These are phyloP conservation scores for Lynx canadensis DNA, from an alignment of 2,113 vertebrate species.

Conservation along the genomic window DNA sequence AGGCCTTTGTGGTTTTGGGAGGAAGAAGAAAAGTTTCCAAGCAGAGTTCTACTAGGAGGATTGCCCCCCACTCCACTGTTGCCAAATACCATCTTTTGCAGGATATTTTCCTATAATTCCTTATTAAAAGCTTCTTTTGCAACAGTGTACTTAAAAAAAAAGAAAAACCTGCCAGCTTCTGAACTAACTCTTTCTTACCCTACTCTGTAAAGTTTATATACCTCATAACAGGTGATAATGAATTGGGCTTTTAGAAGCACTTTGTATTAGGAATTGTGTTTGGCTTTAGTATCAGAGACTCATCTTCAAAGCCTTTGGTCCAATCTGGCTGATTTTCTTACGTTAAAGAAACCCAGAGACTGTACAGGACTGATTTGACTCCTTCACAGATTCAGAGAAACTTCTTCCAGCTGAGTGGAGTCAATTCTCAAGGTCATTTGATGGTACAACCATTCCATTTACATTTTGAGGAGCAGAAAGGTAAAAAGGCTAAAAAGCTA, in stretches of 20 bases:
- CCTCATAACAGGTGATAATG: not conserved
- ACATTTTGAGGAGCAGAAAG: not conserved
- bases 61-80: not conserved
- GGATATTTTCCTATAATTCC: slow-evolving; percentile 42
- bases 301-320: not conserved
- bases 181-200: slow-evolving; percentile 15
- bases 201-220: not conserved
- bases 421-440: not conserved
- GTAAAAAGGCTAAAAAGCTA: not conserved
- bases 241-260: not conserved
- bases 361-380: not conserved
- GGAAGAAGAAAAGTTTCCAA: slow-evolving; percentile 64
- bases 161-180: not conserved
- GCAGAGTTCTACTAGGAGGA: slow-evolving; percentile 53
- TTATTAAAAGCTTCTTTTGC: slow-evolving; percentile 11
- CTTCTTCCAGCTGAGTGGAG: not conserved
- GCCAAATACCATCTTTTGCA: slow-evolving; percentile 51
- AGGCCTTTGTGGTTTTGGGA: slow-evolving; percentile 63
- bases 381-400: not conserved
- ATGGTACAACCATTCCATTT: not conserved
- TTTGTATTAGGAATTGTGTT: not conserved
- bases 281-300: not conserved
- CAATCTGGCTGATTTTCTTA: not conserved
- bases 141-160: not conserved
- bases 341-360: not conserved